Evolutionary conservation across 2,797 vertebrate genomes (phyloP), one percentile per base, ranked within the genome.

Genomic region (Austrolebias charrua): DNA sequence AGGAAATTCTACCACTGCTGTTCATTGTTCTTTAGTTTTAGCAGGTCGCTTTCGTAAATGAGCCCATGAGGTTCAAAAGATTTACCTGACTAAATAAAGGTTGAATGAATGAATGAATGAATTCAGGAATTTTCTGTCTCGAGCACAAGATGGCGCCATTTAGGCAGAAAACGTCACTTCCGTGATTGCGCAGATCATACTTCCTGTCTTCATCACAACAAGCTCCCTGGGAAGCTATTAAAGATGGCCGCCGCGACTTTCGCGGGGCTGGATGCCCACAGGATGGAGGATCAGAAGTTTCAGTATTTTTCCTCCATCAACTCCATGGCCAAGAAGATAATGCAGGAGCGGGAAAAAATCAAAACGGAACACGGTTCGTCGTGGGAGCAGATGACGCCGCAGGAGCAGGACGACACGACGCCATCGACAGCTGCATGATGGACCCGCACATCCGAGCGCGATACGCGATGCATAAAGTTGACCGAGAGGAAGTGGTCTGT

Each of bases 281-380:
- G 94, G 78, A 92, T 94, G 86, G 96, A 98, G 86, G 89, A 95
- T 14, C 96, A 95, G 85, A 96, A 97, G 78, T 90, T 95, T 50
- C 95, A 94, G n/a, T 99, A 98, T 88, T 98, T 99, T 88, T 96
- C 96, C 31, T 99, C 97, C 71, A 95, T 99, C 59, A 98, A 93
- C 90, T 95, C 96, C 47, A 99, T 99, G 96, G 97, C 97, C 1
- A 92, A 83, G 45, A 97, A 96, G 75, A 99, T 98, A 63, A 97
- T 98, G 96, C 94, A 95, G 87, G 97, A 98, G 86, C 88, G 95
- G 75, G 95, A 98, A 90, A 94, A 90, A 55, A 94, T 99, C 79
- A 94, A 94, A 40, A 86, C 92, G 71, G 84, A 90, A 20, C 94
- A 95, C 82, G 96, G 97, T 48, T 64, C 94, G 43, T 86, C 94